phyloP scores from a whole-genome alignment of 1,140 invertebrate species.

The Drosophila trapezifrons region DNA sequence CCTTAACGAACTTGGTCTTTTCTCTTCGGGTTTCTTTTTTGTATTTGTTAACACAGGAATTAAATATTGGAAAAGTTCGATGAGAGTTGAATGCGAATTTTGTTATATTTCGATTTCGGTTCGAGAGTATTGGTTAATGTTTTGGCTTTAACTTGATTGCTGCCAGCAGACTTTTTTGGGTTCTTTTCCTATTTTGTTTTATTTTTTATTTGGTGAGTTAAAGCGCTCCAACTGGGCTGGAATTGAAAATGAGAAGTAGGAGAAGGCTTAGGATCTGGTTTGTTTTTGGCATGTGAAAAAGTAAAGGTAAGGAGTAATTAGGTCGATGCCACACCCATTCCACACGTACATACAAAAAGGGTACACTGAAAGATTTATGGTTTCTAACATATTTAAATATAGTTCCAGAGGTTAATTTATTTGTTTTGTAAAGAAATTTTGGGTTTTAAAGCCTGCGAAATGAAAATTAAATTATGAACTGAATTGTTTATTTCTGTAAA shows the following conservation, averaged over 20 bases:
- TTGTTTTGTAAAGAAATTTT: no score
- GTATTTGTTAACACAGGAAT: slow-evolving; percentile 27
- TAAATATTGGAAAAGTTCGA: slow-evolving; percentile 36
- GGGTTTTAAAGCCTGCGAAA: no score
- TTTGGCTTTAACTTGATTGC: slow-evolving; percentile 59
- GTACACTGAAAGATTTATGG: no score
- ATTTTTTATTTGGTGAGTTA: not conserved
- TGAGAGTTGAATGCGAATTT: slow-evolving; percentile 28
- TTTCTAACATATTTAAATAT: not conserved
- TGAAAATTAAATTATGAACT: no score
- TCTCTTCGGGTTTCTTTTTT: slow-evolving; percentile 6
- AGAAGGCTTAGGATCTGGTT: not conserved
- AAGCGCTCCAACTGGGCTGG: slow-evolving; percentile 44
- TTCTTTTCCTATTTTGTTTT: not conserved
- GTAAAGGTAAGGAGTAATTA: slow-evolving; percentile 22
- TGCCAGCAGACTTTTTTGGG: slow-evolving; percentile 56
- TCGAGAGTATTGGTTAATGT: slow-evolving; percentile 21
- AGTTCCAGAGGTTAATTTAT: not conserved
- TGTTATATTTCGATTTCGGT: slow-evolving; percentile 12
- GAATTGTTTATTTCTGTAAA: no score
- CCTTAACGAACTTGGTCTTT: slow-evolving; percentile 27
- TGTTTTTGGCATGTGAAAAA: not conserved
- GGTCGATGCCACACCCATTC: slow-evolving; percentile 48
- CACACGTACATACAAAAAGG: slow-evolving; percentile 12
- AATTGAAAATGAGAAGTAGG: slow-evolving; percentile 18